These are phyloP conservation scores for Nudaria mundana DNA, from an alignment of 2,888 invertebrate genomes.

Conservation along the genomic window DNA sequence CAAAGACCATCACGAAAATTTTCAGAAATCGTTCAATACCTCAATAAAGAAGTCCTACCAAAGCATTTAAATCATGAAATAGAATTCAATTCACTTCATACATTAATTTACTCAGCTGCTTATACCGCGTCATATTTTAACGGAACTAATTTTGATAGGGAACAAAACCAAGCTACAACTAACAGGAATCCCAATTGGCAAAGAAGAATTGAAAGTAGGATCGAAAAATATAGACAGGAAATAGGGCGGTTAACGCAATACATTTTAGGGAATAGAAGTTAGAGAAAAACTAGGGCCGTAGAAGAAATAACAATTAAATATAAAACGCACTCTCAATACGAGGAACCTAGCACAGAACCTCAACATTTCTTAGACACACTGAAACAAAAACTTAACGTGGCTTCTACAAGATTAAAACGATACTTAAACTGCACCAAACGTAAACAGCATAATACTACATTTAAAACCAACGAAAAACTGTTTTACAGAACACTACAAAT, in stretches of 20 bases:
- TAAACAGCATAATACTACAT: background rate
- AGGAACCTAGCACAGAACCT: background rate
- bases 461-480: slow-evolving; percentile 1
- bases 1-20: too few relatives aligned
- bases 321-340: background rate
- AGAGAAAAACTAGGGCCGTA: background rate
- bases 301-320: background rate
- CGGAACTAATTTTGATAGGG: too few relatives aligned
- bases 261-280: background rate
- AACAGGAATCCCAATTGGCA: too few relatives aligned
- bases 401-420: background rate
- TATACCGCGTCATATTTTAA: too few relatives aligned
- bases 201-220: background rate
- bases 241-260: background rate
- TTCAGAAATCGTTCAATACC: too few relatives aligned
- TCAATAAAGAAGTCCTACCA: too few relatives aligned
- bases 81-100: too few relatives aligned
- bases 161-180: too few relatives aligned
- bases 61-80: too few relatives aligned
- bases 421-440: background rate
- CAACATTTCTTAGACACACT: background rate
- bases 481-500: background rate
- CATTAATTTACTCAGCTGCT: too few relatives aligned
- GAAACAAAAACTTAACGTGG: too few relatives aligned
- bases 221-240: background rate